Evolutionary conservation across 2,113 vertebrate genomes (phyloP).

Genomic region (Nycticryphes semicollaris): DNA sequence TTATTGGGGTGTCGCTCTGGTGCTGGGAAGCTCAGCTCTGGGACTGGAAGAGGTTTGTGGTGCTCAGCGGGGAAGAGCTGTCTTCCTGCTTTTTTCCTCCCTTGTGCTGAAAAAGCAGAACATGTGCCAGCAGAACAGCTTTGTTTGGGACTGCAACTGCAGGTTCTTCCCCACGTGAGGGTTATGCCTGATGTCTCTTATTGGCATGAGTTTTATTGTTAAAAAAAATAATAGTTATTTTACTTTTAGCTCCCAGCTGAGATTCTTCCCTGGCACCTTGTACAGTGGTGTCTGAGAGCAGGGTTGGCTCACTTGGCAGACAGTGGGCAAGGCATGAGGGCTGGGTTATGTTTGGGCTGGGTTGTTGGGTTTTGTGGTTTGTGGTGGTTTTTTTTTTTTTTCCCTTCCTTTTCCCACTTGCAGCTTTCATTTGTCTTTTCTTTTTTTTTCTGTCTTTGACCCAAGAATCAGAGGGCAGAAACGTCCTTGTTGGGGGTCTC

Average conservation of each 20-base stretch:
- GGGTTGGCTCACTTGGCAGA: not conserved
- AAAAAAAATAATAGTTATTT: not conserved
- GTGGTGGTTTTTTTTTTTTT: not conserved
- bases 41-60: accelerated
- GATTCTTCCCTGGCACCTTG: not conserved
- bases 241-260: not conserved
- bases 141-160: not conserved
- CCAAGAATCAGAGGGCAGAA: not conserved
- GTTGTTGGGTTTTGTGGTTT: not conserved
- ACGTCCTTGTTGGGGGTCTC: not conserved
- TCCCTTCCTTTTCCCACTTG: not conserved
- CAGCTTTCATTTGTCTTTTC: not conserved
- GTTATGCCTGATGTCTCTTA: not conserved
- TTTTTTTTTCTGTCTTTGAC: not conserved
- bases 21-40: not conserved
- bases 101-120: not conserved
- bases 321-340: not conserved
- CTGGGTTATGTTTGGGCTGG: not conserved
- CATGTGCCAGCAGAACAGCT: not conserved
- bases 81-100: not conserved
- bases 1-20: not conserved
- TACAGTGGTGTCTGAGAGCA: not conserved
- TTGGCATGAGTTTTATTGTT: not conserved
- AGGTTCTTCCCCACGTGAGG: not conserved
- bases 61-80: not conserved